A percentile compares a stretch with the other conserved stretches of the same genome.
These are phyloP conservation scores for Pandion haliaetus DNA, from an alignment of 2,113 vertebrate genomes.

Conservation along the genomic window DNA sequence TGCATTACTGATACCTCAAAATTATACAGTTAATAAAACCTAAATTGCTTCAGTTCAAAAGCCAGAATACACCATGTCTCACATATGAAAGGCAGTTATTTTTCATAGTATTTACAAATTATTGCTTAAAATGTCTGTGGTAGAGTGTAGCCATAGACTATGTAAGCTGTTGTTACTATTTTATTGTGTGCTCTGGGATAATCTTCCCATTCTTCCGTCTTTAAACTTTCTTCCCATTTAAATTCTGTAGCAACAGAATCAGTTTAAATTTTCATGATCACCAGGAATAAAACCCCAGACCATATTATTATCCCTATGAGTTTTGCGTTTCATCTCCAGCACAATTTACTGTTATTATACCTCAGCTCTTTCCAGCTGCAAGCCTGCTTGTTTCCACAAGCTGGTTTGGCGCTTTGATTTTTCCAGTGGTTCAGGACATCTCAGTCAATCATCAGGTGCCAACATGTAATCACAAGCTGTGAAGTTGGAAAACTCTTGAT, in stretches of 20 bases:
- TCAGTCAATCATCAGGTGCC: background rate
- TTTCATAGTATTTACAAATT: background rate
- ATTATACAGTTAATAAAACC: background rate
- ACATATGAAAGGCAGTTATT: background rate
- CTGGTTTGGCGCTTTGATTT: background rate
- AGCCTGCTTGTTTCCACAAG: background rate
- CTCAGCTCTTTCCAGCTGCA: background rate
- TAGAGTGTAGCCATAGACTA: background rate
- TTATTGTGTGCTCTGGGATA: background rate
- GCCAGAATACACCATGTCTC: background rate
- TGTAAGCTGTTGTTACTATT: background rate
- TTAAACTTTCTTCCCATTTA: background rate
- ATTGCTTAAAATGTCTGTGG: background rate
- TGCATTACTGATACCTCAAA: background rate
- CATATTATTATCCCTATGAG: rapidly evolving
- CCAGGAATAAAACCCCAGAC: background rate
- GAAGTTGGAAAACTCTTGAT: background rate
- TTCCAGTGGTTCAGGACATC: background rate
- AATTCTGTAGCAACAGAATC: background rate
- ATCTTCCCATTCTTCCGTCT: background rate
- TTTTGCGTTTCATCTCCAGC: background rate
- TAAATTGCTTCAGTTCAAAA: background rate
- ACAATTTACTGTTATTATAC: rapidly evolving
- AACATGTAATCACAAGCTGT: background rate
- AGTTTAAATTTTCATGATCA: background rate